A percentile compares a stretch with the other conserved stretches of the same genome.
phyloP scores from a whole-genome alignment of 92 coral and sea anemone species.

The Palythoa caribaeorum region DNA sequence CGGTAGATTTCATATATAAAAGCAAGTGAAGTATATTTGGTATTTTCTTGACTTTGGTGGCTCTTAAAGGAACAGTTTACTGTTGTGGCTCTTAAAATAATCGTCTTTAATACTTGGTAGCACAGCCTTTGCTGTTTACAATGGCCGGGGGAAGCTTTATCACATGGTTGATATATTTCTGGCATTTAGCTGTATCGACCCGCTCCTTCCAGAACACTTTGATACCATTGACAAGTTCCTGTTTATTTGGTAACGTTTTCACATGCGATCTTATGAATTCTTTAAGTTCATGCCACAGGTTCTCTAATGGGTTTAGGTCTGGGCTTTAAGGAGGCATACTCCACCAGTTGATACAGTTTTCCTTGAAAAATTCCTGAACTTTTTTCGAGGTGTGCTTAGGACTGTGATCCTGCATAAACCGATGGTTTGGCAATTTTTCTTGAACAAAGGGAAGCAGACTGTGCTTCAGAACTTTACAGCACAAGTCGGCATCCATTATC shows the following conservation, averaged over 20 bases:
- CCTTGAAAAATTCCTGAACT: slow-evolving; percentile 41
- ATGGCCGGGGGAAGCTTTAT: slow-evolving; percentile 60
- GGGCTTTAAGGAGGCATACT: slow-evolving; percentile 68
- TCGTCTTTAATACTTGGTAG: slow-evolving; percentile 43
- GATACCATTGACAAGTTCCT: slow-evolving; percentile 60
- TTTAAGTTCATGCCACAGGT: slow-evolving; percentile 64
- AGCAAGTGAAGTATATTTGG: too few species aligned
- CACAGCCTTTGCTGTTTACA: slow-evolving; percentile 44
- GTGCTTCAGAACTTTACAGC: too few species aligned
- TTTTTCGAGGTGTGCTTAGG: too few species aligned
- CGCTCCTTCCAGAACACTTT: slow-evolving; percentile 54
- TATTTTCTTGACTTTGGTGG: too few species aligned
- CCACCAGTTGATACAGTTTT: slow-evolving; percentile 62
- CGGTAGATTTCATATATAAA: too few species aligned
- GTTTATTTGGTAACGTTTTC: slow-evolving; percentile 52
- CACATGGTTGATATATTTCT: slow-evolving; percentile 42
- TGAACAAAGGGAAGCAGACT: too few species aligned
- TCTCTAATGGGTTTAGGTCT: slow-evolving; percentile 65
- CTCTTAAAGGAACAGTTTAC: not conserved
- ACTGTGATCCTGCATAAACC: slow-evolving; percentile 27
- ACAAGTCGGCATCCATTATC: too few species aligned
- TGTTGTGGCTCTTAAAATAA: not conserved
- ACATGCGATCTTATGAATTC: slow-evolving; percentile 33
- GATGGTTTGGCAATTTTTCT: slow-evolving; percentile 7
- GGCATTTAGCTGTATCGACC: slow-evolving; percentile 47